Conservation (phyloP, 2,888 invertebrate genomes). For the Cremastinae sp. region DNA sequence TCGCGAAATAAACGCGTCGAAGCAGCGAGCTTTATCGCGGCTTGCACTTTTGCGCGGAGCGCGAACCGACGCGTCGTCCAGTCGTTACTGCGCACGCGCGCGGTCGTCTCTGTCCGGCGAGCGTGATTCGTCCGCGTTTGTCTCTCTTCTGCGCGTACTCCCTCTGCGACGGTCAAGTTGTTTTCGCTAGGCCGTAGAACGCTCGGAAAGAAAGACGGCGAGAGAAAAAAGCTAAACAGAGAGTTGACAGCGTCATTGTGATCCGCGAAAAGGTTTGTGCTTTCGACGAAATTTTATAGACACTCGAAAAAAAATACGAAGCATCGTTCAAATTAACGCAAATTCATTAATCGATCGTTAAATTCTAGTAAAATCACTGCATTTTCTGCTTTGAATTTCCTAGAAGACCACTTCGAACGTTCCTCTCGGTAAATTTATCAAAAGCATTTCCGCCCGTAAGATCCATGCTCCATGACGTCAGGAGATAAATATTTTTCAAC, state of each 20-base stretch:
- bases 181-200: conserved; percentile 2
- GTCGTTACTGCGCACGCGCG: conserved; percentile 43
- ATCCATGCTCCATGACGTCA: conserved; percentile 23
- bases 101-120: conserved; percentile 2
- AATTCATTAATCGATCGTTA: too few relatives aligned
- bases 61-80: too few relatives aligned
- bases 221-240: conserved; percentile 51
- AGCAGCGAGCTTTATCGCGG: too few relatives aligned
- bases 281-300: conserved; percentile 14
- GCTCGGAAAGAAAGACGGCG: conserved; percentile 15
- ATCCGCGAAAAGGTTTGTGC: conserved; percentile 8
- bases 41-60: too few relatives aligned
- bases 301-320: not conserved
- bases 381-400: too few relatives aligned
- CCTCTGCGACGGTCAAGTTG: not conserved
- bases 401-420: conserved; percentile 21
- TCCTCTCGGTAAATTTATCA: conserved; percentile 29
- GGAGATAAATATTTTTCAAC: conserved; percentile 4
- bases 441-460: conserved; percentile 33
- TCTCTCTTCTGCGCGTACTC: not conserved
- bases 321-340: too few relatives aligned
- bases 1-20: too few relatives aligned
- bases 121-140: conserved; percentile 15
- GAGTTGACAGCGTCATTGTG: conserved; percentile 48
- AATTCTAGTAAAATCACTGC: too few relatives aligned